phyloP scores from a whole-genome alignment of 2,797 vertebrate species.

The Carduelis carduelis region DNA sequence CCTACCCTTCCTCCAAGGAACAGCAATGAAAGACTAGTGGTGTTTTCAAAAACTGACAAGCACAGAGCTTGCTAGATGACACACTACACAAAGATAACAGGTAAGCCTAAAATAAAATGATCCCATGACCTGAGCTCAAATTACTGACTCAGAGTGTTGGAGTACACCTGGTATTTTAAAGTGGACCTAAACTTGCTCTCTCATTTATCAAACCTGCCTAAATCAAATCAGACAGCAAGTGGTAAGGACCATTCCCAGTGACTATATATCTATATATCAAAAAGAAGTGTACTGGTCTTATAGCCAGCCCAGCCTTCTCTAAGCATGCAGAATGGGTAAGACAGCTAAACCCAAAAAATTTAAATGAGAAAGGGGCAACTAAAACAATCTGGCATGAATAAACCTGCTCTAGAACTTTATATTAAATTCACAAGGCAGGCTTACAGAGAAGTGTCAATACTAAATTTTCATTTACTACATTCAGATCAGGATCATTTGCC shows the following conservation, averaged over 20 bases:
- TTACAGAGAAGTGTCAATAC: background rate
- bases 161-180: background rate
- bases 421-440: background rate
- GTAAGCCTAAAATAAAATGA: background rate
- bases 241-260: background rate
- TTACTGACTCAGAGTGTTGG: background rate
- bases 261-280: background rate
- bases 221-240: background rate
- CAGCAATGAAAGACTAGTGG: background rate
- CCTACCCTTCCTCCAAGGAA: background rate
- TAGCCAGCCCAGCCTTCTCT: background rate
- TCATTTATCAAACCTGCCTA: background rate
- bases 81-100: background rate
- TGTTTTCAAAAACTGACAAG: background rate
- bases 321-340: background rate
- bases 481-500: background rate
- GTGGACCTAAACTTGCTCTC: background rate
- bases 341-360: background rate
- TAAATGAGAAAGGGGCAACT: background rate
- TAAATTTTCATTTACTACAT: background rate
- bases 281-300: background rate
- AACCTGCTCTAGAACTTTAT: background rate
- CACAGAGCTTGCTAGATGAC: background rate
- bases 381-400: background rate
- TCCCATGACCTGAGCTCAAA: background rate